These are phyloP conservation scores for Atrichornis clamosus DNA, from an alignment of 2,113 vertebrate species.

Conservation along the genomic window DNA sequence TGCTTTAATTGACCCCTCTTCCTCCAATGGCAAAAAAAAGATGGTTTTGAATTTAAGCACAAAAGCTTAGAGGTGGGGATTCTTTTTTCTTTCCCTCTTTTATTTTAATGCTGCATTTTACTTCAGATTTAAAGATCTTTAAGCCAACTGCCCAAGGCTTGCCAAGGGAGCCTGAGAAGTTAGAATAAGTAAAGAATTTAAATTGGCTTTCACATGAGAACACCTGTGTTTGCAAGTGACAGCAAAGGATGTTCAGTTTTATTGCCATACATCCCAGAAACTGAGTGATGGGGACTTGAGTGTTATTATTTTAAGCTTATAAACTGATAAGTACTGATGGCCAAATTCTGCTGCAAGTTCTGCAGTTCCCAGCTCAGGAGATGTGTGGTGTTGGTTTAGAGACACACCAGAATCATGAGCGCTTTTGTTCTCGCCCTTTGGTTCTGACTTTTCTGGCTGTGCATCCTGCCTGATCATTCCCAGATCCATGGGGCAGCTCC, in stretches of 20 bases:
- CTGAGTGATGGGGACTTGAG: accelerated
- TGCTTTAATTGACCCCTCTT: not conserved
- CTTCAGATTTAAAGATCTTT: not conserved
- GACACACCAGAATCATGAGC: accelerated
- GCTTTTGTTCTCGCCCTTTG: not conserved
- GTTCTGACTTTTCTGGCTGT: not conserved
- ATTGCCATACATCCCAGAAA: not conserved
- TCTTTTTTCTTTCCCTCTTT: not conserved
- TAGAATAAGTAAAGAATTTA: not conserved
- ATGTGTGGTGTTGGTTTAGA: not conserved
- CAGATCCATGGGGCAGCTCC: not conserved
- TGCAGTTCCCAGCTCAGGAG: not conserved
- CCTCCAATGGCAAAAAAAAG: not conserved
- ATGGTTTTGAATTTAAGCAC: not conserved
- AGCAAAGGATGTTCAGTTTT: not conserved
- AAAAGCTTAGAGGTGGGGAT: not conserved
- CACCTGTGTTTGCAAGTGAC: not conserved
- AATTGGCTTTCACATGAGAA: not conserved
- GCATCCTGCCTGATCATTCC: not conserved
- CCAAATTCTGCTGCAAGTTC: not conserved
- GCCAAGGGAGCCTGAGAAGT: not conserved
- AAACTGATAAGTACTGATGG: not conserved
- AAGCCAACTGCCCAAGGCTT: not conserved
- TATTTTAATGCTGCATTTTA: not conserved
- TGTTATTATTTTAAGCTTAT: not conserved